Percentiles rank a stretch among this genome's conserved stretches.
Conservation (phyloP, 2,888 invertebrate genomes). For the Diloba caeruleocephala region DNA sequence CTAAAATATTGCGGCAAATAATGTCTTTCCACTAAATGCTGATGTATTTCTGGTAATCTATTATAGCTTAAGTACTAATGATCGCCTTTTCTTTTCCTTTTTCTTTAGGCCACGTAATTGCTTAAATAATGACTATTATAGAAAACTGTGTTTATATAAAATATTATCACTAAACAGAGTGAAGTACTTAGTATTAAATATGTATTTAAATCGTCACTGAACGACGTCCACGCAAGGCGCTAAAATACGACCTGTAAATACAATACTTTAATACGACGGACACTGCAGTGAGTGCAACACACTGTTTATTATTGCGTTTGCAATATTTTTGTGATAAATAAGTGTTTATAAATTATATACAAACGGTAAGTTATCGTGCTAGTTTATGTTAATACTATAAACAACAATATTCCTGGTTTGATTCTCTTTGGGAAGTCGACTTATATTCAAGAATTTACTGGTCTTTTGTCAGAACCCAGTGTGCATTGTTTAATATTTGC, state of each 20-base stretch:
- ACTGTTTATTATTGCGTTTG: constrained; percentile 23
- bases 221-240: constrained; percentile 1
- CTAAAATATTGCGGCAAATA: no score
- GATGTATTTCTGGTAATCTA: no score
- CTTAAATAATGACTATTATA: no score
- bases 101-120: no score
- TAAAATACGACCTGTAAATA: constrained; percentile 4
- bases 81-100: no score
- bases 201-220: neutral
- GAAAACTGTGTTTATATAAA: no score
- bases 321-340: constrained; percentile 11
- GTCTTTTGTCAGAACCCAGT: no score
- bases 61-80: no score
- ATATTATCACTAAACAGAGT: neutral
- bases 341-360: constrained; percentile 16
- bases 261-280: constrained; percentile 9
- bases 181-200: neutral
- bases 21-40: no score
- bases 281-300: constrained; percentile 21
- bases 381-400: neutral
- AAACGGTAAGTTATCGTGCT: constrained; percentile 2
- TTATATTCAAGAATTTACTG: neutral
- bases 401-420: constrained; percentile 1
- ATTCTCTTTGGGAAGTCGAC: neutral
- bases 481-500: no score